Evolutionary conservation across 2,113 vertebrate species (phyloP), one percentile per base, ranked within the genome.

Genomic region (Forbesichthys papilliferus): DNA sequence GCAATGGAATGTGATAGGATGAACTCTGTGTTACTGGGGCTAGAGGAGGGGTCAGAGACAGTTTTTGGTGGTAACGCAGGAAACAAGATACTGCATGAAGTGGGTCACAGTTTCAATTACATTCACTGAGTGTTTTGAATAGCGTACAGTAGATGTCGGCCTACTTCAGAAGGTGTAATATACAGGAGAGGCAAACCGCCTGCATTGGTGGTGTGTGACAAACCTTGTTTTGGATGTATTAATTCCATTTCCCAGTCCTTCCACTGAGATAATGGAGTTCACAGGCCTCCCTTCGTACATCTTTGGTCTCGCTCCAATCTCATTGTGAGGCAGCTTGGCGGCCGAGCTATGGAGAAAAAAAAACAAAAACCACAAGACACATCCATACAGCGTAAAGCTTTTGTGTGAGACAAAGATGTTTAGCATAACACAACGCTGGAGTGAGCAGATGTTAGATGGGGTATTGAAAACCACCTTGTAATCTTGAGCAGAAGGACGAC

Each of bases 401-500:
- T 67, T 64, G 51, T 64, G 67, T 11, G 68, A 86, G 67, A 82
- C 71, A 65, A 67, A 80, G 46, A 66, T 70, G 58, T 65, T 81
- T 80, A 78, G 76, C 83, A 86, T 81, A 77, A 79, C 75, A 82
- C 74, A 74, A 62, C n/a, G 42, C 55, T n/a, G 20, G 14, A 48
- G 72, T 54, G 53, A 75, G 64, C 61, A 69, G 69, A 78, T 75
- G 64, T 77, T 74, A 63, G 81, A 73, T 59, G 34, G 69, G 76
- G 80, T 71, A 81, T 82, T 66, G 70, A 72, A 74, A 77, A 76
- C 27, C 71, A 73, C 70, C 69, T 77, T 78, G 63, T 84, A 75
- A 78, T 85, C 78, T 76, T 59, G 33, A 84, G 82, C 58, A 75
- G 53, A 72, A 70, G 74, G 79, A 79, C 65, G 71, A 89, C 79